Conservation (phyloP, 2,113 vertebrate genomes). For the Chlorodrepanis virens region DNA sequence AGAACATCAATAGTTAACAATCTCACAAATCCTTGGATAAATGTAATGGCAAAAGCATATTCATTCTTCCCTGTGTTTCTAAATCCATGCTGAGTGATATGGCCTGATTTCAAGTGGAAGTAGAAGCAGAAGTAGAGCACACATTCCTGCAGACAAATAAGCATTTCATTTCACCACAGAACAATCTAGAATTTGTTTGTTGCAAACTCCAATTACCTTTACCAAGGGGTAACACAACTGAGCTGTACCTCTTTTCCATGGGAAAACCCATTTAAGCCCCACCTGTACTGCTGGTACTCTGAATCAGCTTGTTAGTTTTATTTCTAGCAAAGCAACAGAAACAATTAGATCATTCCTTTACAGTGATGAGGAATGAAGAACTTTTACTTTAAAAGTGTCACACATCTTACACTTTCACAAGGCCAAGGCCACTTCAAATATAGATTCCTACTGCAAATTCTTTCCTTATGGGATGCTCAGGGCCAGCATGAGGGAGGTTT, state of each 20-base stretch:
- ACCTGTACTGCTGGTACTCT: background rate
- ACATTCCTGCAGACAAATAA: background rate
- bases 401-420: background rate
- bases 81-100: background rate
- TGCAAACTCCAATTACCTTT: background rate
- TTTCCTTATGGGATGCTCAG: background rate
- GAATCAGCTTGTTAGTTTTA: background rate
- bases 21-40: background rate
- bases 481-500: background rate
- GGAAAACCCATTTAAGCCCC: background rate
- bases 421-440: background rate
- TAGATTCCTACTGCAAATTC: background rate
- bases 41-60: background rate
- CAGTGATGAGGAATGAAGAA: background rate
- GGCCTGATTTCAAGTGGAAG: background rate
- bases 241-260: background rate
- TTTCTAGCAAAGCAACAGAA: background rate
- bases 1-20: background rate
- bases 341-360: background rate
- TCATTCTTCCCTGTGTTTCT: background rate
- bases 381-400: background rate
- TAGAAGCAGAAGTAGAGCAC: background rate
- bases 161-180: background rate
- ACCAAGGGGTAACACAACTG: background rate
- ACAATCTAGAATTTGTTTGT: background rate